These are phyloP conservation scores for Noctua fimbriata DNA, from an alignment of 2,888 invertebrate genomes.

Conservation along the genomic window DNA sequence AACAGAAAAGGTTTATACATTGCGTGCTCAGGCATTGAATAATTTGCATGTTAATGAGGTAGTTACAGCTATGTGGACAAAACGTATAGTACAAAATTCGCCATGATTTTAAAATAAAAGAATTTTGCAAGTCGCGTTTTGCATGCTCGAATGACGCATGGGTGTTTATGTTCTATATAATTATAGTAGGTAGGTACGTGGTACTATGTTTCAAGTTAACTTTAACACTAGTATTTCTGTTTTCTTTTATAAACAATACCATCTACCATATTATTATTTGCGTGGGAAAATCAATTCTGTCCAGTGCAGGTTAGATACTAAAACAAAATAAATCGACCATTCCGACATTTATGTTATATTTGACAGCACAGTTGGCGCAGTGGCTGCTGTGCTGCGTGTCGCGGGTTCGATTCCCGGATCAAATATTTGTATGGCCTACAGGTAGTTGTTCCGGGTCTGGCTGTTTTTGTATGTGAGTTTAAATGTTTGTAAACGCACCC, in stretches of 20 bases:
- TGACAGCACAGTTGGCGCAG: no score
- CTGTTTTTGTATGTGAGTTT: no score
- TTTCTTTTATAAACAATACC: background rate
- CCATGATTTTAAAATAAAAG: conserved; percentile 44
- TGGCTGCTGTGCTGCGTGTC: no score
- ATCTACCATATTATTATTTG: background rate
- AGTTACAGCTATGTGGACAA: conserved; percentile 46
- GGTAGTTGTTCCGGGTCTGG: no score
- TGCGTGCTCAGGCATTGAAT: conserved; percentile 66
- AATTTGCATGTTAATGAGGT: conserved; percentile 73
- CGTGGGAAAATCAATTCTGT: background rate
- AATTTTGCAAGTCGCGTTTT: conserved; percentile 55
- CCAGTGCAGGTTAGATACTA: background rate
- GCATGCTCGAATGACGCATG: conserved; percentile 35
- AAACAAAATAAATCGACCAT: conserved; percentile 9
- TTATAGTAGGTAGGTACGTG: background rate
- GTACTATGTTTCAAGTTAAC: background rate
- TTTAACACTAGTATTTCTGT: background rate
- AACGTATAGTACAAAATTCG: conserved; percentile 44
- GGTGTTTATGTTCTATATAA: conserved; percentile 13
- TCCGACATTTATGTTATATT: no score
- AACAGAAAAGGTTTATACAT: conserved; percentile 61
- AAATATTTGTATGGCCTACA: no score
- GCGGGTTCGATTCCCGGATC: no score
- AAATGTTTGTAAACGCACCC: no score